Evolutionary conservation across 2,113 vertebrate genomes (phyloP).

Genomic region (Sinosuthora webbiana): DNA sequence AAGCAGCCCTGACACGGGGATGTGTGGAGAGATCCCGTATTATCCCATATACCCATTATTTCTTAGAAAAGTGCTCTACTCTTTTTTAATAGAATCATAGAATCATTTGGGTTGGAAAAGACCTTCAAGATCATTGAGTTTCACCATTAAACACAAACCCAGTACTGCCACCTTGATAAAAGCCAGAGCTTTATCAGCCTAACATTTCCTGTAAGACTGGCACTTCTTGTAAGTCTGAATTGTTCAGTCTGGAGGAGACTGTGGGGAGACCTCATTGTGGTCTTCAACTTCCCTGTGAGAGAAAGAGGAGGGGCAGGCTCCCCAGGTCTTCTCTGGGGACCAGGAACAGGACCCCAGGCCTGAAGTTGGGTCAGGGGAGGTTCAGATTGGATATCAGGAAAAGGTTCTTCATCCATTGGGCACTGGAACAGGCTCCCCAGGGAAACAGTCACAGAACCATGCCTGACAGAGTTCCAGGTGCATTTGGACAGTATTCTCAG

Average conservation of each 20-base stretch:
- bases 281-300: accelerated
- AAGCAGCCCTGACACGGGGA: background rate
- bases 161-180: background rate
- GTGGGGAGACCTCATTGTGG: background rate
- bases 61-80: background rate
- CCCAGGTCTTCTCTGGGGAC: background rate
- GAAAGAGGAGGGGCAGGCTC: background rate
- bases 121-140: background rate
- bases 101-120: background rate
- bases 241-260: background rate
- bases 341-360: background rate
- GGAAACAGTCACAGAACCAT: background rate
- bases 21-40: accelerated
- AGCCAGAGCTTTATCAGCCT: background rate
- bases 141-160: background rate
- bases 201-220: background rate
- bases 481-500: background rate
- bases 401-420: accelerated
- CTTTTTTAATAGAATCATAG: background rate
- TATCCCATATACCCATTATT: background rate
- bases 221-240: background rate
- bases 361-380: background rate
- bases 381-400: background rate
- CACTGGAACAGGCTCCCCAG: background rate
- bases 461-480: accelerated